Conservation (phyloP, 2,888 invertebrate genomes). For the Lasioglossum malachurum region DNA sequence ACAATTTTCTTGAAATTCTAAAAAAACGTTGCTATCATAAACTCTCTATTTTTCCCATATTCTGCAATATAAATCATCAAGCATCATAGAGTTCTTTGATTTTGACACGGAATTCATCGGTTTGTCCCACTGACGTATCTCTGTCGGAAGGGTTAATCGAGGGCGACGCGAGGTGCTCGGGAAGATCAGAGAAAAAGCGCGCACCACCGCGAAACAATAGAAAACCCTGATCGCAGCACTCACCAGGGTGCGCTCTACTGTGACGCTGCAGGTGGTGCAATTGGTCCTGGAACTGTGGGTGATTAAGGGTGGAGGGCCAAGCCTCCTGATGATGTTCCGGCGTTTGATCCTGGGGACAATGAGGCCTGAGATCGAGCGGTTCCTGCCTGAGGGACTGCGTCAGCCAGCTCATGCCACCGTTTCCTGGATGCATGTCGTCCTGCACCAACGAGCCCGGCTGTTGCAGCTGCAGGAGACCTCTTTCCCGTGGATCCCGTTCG, state of each 20-base stretch:
- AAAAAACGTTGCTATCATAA: too few relatives aligned
- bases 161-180: not conserved
- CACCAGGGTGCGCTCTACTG: conserved; percentile 77
- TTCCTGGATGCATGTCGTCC: conserved; percentile 78
- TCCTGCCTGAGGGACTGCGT: conserved; percentile 90
- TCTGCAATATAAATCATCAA: too few relatives aligned
- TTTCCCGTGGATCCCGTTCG: conserved; percentile 78
- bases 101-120: too few relatives aligned
- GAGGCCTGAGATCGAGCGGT: conserved; percentile 93
- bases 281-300: conserved; percentile 81
- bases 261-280: conserved; percentile 79
- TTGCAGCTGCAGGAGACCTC: conserved; percentile 78
- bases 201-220: not conserved
- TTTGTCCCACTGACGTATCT: too few relatives aligned
- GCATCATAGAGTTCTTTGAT: too few relatives aligned
- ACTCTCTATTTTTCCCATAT: too few relatives aligned
- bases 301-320: conserved; percentile 77
- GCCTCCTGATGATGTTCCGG: conserved; percentile 81
- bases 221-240: conserved; percentile 15
- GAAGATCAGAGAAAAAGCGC: not conserved
- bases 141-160: not conserved
- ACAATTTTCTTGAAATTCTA: too few relatives aligned
- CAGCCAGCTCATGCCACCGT: conserved; percentile 91
- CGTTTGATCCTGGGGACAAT: conserved; percentile 86
- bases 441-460: conserved; percentile 79